phyloP scores from a whole-genome alignment of 2,888 invertebrate species.

The Caenorhabditis angaria region DNA sequence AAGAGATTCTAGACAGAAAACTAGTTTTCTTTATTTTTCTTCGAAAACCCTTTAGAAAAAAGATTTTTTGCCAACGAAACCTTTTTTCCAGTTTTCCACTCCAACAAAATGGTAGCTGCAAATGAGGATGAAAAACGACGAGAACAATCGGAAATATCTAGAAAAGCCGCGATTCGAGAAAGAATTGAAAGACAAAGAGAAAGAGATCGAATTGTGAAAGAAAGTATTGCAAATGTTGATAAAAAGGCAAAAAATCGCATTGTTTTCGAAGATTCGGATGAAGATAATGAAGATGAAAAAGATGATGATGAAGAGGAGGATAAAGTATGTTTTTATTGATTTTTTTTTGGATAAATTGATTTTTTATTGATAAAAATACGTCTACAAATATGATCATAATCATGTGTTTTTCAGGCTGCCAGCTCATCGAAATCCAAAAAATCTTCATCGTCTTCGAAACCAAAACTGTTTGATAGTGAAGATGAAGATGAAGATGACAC shows the following conservation, averaged over 20 bases:
- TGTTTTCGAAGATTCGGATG: constrained; percentile 51
- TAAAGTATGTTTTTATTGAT: neutral
- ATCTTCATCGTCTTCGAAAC: constrained; percentile 9
- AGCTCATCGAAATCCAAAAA: neutral
- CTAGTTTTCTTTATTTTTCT: neutral
- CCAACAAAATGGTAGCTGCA: neutral
- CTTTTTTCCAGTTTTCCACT: neutral
- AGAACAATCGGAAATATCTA: constrained; percentile 37
- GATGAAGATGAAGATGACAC: constrained; percentile 40
- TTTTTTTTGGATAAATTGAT: neutral
- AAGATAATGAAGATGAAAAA: constrained; percentile 23
- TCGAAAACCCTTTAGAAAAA: neutral
- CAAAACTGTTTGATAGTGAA: constrained; percentile 29
- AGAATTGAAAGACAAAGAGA: constrained; percentile 30
- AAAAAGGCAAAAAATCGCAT: constrained; percentile 46
- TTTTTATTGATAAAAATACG: constrained; percentile 1
- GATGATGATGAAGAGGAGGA: constrained; percentile 6
- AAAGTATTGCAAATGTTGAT: constrained; percentile 34
- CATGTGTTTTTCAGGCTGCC: constrained; percentile 8
- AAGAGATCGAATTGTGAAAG: constrained; percentile 29
- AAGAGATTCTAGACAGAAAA: too few species aligned
- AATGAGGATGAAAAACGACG: constrained; percentile 23
- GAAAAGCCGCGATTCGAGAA: constrained; percentile 38
- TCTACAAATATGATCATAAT: neutral
- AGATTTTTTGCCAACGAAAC: neutral